These are phyloP conservation scores for Kryptolebias ocellatus DNA, from an alignment of 2,797 vertebrate genomes.

Conservation along the genomic window DNA sequence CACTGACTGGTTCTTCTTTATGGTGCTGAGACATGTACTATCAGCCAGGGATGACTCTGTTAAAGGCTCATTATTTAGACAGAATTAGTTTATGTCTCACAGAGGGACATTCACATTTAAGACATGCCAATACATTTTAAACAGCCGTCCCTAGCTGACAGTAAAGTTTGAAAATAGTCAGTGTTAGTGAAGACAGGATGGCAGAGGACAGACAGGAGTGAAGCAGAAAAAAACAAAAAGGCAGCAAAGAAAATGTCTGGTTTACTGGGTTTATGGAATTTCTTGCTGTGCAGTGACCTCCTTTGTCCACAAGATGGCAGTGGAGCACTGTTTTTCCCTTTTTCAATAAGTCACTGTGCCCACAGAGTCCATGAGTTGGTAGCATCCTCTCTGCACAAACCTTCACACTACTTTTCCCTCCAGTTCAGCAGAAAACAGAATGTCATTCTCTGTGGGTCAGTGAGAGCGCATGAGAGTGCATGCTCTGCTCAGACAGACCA, in stretches of 20 bases:
- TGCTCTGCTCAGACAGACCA: constrained; percentile 26
- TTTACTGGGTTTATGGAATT: background rate
- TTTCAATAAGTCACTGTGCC: constrained; percentile 19
- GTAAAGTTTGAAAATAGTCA: constrained; percentile 18
- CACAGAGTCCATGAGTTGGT: constrained; percentile 15
- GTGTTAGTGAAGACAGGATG: constrained; percentile 45
- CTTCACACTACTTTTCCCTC: constrained; percentile 30
- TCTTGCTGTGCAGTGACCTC: constrained; percentile 29
- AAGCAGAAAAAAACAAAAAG: constrained; percentile 15
- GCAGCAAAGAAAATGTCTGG: constrained; percentile 22
- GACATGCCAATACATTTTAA: background rate
- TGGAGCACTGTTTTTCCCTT: constrained; percentile 58
- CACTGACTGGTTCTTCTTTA: constrained; percentile 12
- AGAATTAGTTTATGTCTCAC: background rate
- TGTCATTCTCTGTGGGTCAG: constrained; percentile 47
- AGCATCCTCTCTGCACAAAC: constrained; percentile 22
- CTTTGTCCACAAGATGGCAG: constrained; percentile 72
- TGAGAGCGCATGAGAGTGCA: constrained; percentile 1
- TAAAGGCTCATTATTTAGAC: background rate
- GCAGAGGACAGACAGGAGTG: constrained; percentile 28
- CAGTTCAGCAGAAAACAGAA: constrained; percentile 32
- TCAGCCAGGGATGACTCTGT: constrained; percentile 58
- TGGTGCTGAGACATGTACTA: constrained; percentile 27
- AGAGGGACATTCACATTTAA: background rate
- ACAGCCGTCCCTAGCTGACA: constrained; percentile 46